These are phyloP conservation scores for Cancer borealis DNA, from an alignment of 2,888 invertebrate species.

Conservation along the genomic window DNA sequence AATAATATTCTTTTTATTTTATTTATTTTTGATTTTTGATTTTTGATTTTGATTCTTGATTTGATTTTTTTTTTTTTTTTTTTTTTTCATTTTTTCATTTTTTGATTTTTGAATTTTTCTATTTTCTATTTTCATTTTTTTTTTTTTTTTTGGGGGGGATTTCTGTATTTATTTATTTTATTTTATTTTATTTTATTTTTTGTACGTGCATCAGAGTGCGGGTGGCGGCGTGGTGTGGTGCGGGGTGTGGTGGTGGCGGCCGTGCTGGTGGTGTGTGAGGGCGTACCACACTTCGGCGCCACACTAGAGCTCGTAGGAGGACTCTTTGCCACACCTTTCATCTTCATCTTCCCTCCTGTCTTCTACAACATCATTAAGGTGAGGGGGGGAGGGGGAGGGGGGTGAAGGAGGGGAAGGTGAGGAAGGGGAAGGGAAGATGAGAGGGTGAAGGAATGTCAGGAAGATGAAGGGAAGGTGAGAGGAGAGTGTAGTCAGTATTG, in stretches of 20 bases:
- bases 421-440: not conserved
- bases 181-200: no score
- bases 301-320: conserved; percentile 93
- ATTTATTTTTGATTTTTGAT: no score
- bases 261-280: conserved; percentile 89
- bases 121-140: no score
- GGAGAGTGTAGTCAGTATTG: not conserved
- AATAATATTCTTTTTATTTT: no score
- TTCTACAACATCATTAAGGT: conserved; percentile 84
- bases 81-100: no score
- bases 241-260: conserved; percentile 86
- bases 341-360: conserved; percentile 91
- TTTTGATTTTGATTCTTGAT: no score
- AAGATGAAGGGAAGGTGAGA: not conserved
- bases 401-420: conserved; percentile 56
- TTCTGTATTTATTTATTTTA: no score
- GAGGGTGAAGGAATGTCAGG: not conserved
- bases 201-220: conserved; percentile 90
- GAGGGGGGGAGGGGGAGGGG: conserved; percentile 21
- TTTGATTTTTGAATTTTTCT: not conserved
- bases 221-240: conserved; percentile 86
- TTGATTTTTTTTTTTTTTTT: no score
- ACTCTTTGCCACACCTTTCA: conserved; percentile 89
- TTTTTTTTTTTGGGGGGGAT: no score
- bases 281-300: conserved; percentile 91